Base-by-base conservation (phyloP, 2,797 vertebrate species). In the Emydoidea blandingii region DNA sequence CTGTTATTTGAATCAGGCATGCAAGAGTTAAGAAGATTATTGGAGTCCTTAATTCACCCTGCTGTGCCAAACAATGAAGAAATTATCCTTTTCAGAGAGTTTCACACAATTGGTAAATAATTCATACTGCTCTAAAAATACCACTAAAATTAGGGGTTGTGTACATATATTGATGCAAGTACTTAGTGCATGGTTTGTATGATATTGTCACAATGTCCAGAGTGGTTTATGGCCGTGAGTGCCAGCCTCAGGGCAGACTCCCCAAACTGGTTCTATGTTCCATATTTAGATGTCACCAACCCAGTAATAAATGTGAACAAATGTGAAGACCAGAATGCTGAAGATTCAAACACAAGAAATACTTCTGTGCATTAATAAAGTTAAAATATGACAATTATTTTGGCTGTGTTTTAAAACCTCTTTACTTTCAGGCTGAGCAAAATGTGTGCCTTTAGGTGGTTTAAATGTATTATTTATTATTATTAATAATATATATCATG, bases 51-150 rank as follows among this genome's bases (percentile, higher is more conserved):
- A 90, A 78, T 83, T 72, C 25, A 27, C 53, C 37, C 37, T 11
- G 82, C 83, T 95, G n/a, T 29, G 79, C 81, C 59, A 68, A 37
- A 85, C 74, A 85, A 90, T 9, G 62, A 81, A 78, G 52, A 87
- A 79, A 18, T 74, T 87, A 47, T 89, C 79, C 56, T 83, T 68
- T 68, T 37, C 56, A n/a, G 62, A 91, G 49, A 25, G 76, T 91
- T 94, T 94, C 79, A 14, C 80, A 90, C 34, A 95, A 82, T 56
- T 72, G 59, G 9, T 52, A 57, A 85, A 80, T 87, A 59, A 81
- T 88, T 91, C 81, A 41, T 91, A 52, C 41, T 34, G 9, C 74
- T 83, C 65, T 72, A 11, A 31, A n/a, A n/a, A n/a, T 65, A 54
- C 54, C 54, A 54, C 54, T 65, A 49, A 41, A 78, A n/a, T 49